A percentile compares a stretch with the other conserved stretches of the same genome.
These are phyloP conservation scores for Campaea margaritaria DNA, from an alignment of 2,888 invertebrate species.

Conservation along the genomic window DNA sequence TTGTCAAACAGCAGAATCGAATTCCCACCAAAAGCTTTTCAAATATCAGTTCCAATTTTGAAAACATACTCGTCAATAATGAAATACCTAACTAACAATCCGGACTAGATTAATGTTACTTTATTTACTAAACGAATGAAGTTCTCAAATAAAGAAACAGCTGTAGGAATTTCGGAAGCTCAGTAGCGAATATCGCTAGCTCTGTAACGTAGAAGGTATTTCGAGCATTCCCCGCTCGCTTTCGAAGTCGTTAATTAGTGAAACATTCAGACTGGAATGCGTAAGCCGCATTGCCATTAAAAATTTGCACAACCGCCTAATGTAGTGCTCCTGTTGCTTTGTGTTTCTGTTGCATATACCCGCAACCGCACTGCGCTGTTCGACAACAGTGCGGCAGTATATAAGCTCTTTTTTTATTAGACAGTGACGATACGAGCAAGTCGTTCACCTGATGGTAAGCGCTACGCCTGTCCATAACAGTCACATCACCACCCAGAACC, in stretches of 20 bases:
- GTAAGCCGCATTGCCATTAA: conserved; percentile 33
- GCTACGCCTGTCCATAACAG: too few relatives aligned
- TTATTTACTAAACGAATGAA: too few relatives aligned
- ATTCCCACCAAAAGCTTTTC: too few relatives aligned
- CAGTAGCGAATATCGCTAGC: not conserved
- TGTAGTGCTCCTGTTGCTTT: conserved; percentile 31
- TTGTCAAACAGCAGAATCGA: too few relatives aligned
- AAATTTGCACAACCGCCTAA: conserved; percentile 37
- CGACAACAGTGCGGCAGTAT: conserved; percentile 23
- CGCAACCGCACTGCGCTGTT: conserved; percentile 65
- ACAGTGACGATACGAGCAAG: too few relatives aligned
- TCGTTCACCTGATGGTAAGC: too few relatives aligned
- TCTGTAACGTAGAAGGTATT: conserved; percentile 27
- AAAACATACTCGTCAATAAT: too few relatives aligned
- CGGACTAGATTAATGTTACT: too few relatives aligned
- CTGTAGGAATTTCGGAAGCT: conserved; percentile 3
- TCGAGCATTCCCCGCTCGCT: conserved; percentile 8
- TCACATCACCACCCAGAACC: too few relatives aligned
- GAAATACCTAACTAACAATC: too few relatives aligned
- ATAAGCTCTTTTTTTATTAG: not conserved
- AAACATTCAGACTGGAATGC: conserved; percentile 36
- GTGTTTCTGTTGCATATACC: conserved; percentile 47
- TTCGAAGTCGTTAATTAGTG: conserved; percentile 37
- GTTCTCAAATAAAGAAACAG: not conserved
- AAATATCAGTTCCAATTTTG: too few relatives aligned